Percentiles rank a stretch among this genome's conserved stretches.
Evolutionary conservation across 2,797 vertebrate species (phyloP).

Genomic region (Artibeus jamaicensis): DNA sequence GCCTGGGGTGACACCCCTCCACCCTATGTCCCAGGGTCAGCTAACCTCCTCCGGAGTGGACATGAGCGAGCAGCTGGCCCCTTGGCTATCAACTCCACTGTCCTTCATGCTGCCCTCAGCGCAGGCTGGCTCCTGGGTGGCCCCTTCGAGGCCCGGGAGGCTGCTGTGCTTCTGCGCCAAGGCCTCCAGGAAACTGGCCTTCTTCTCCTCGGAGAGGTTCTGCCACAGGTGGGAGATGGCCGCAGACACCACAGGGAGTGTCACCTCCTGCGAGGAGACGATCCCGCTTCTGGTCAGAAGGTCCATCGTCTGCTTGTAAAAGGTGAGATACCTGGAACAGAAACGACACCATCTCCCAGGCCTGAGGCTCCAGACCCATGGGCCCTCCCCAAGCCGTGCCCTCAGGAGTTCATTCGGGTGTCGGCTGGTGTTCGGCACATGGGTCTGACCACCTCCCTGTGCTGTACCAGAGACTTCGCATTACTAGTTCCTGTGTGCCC

Average conservation of each 20-base stretch:
- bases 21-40: not conserved
- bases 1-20: not conserved
- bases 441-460: not conserved
- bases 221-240: slow-evolving; percentile 88
- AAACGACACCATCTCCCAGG: slow-evolving; percentile 14
- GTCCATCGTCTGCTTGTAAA: slow-evolving; percentile 88
- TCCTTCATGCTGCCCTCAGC: slow-evolving; percentile 76
- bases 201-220: slow-evolving; percentile 83
- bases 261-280: slow-evolving; percentile 80
- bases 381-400: accelerated
- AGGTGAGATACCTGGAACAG: slow-evolving; percentile 86
- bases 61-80: slow-evolving; percentile 80
- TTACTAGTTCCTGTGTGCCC: not conserved
- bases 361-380: not conserved
- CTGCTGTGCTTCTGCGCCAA: slow-evolving; percentile 59
- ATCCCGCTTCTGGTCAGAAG: slow-evolving; percentile 81
- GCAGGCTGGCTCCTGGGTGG: slow-evolving; percentile 53
- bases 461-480: not conserved
- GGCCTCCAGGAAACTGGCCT: slow-evolving; percentile 78
- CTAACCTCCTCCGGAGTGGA: slow-evolving; percentile 86
- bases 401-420: accelerated
- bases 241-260: slow-evolving; percentile 84
- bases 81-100: slow-evolving; percentile 83
- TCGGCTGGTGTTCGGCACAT: accelerated
- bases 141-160: not conserved